phyloP scores from a whole-genome alignment of 2,888 invertebrate genomes.

The Pseudococcus longispinus region DNA sequence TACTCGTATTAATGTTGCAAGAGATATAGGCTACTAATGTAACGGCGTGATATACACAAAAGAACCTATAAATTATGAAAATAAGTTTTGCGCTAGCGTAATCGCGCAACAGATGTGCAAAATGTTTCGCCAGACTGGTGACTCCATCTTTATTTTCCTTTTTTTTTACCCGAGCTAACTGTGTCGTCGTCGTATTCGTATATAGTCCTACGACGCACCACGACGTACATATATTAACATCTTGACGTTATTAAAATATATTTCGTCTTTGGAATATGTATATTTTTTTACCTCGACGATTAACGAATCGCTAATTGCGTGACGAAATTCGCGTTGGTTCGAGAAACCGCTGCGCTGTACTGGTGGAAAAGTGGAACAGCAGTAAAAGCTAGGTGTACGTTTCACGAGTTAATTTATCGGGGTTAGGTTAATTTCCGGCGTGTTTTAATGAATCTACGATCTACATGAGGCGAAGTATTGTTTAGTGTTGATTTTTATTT shows the following conservation, averaged over 20 bases:
- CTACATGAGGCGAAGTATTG: background rate
- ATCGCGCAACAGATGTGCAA: slow-evolving; percentile 53
- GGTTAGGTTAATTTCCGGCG: background rate
- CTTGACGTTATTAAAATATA: slow-evolving; percentile 33
- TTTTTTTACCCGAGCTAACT: background rate
- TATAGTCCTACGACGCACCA: background rate
- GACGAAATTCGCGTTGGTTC: background rate
- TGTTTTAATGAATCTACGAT: background rate
- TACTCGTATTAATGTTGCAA: slow-evolving; percentile 35
- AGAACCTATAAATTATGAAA: slow-evolving; percentile 52
- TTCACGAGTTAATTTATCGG: background rate
- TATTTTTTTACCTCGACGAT: background rate
- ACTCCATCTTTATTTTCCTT: slow-evolving; percentile 49
- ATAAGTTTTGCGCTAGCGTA: slow-evolving; percentile 51
- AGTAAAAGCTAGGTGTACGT: background rate
- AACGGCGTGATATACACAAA: slow-evolving; percentile 43
- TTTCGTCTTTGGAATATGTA: background rate
- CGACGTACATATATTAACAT: slow-evolving; percentile 23
- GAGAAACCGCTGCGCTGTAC: background rate
- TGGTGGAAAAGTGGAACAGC: background rate
- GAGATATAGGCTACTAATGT: slow-evolving; percentile 51
- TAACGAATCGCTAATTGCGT: background rate
- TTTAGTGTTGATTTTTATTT: background rate
- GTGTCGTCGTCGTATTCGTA: background rate
- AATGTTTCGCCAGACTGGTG: slow-evolving; percentile 46